Evolutionary conservation across 1,140 invertebrate genomes (phyloP), one percentile per base, ranked within the genome.

Genomic region (Eufriesea mexicana): DNA sequence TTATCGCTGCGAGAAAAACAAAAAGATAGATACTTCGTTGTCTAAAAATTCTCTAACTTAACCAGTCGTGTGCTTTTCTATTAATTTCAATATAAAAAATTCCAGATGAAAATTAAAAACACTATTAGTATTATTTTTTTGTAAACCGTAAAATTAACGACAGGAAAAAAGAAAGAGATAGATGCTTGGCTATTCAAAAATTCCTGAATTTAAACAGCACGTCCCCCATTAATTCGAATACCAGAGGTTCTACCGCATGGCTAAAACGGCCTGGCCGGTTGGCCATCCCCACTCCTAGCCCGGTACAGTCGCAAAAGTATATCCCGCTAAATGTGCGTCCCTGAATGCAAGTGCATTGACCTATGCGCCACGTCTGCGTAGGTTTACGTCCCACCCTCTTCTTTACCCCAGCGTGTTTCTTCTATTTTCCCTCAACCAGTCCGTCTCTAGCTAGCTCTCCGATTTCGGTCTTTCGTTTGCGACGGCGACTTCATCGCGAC

Each of bases 291-390:
- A 6, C 67, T 5, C 16, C 5, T 9, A n/a, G 28, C 67, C 10
- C 18, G 20, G n/a, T 51, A 49, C 28, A 67, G 18, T 47, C 51
- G 54, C n/a, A 14, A 72, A 83, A 25, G 55, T 74, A 55, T n/a
- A 57, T 57, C 23, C 47, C n/a, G 54, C 75, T 54, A 35, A 79
- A 81, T 47, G 64, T 54, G 84, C 79, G 83, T 59, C 76, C 76
- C 84, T 81, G 84, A 70, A 54, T 67, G 71, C 80, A 85, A 79
- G 90, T 89, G 84, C 90, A 68, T 87, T 88, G 90, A 91, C 89
- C 90, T 78, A 79, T 28, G 74, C 67, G 67, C 81, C 61, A 86
- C 80, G 84, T 86, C 80, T 84, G 84, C 86, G 84, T 88, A 86
- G 62, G 71, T 61, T 75, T 85, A 81, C 66, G 42, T 71, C n/a